phyloP scores from a whole-genome alignment of 92 coral and sea anemone genomes.

The Virgularia gustaviana region DNA sequence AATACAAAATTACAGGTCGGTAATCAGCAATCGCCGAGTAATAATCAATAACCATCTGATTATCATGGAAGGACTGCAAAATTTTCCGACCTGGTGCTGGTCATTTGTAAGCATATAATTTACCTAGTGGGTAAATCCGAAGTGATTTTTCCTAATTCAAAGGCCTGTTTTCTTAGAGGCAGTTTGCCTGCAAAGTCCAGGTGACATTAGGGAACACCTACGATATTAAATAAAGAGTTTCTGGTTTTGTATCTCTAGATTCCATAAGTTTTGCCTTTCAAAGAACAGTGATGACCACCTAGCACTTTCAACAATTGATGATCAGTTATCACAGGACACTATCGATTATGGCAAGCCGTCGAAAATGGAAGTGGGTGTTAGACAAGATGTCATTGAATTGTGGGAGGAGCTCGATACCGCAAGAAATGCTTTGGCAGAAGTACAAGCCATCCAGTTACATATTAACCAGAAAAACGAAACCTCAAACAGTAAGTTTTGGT shows the following conservation, averaged over 20 bases:
- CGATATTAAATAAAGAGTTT: not conserved
- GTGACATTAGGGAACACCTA: not conserved
- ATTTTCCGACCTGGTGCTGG: too few species aligned
- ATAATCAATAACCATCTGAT: too few species aligned
- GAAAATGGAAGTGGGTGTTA: conserved; percentile 85
- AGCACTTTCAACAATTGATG: conserved; percentile 25
- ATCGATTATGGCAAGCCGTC: conserved; percentile 71
- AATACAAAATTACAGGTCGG: too few species aligned
- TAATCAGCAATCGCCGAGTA: too few species aligned
- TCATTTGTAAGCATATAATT: too few species aligned
- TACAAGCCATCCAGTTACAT: conserved; percentile 81
- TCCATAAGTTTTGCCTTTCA: conserved; percentile 89
- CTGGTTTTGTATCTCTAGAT: conserved; percentile 50
- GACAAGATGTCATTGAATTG: conserved; percentile 86
- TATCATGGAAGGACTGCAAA: too few species aligned
- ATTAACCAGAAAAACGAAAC: too few species aligned
- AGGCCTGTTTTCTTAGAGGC: too few species aligned
- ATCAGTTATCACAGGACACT: conserved; percentile 13
- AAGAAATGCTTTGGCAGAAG: conserved; percentile 84
- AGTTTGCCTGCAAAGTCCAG: not conserved
- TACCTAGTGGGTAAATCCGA: too few species aligned
- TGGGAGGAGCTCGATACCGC: conserved; percentile 96
- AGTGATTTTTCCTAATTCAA: too few species aligned
- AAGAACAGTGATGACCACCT: conserved; percentile 66
- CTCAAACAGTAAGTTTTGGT: too few species aligned